Evolutionary conservation across 2,888 invertebrate genomes (phyloP).

Genomic region (Protonemura montana): DNA sequence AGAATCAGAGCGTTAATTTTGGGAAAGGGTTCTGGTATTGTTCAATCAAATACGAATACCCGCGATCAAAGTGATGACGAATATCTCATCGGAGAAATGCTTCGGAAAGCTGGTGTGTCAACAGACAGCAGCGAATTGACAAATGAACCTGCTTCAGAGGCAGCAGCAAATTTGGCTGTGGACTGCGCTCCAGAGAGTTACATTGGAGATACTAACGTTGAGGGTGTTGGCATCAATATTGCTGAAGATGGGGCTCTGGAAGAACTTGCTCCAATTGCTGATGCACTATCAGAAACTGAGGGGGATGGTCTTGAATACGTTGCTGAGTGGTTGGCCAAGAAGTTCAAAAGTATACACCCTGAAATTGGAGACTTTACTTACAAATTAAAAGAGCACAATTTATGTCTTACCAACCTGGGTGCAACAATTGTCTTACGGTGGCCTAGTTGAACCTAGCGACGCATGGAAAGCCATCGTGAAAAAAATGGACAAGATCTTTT

Average conservation of each 20-base stretch:
- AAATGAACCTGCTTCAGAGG: neutral
- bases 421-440: conserved; percentile 49
- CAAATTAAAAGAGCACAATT: neutral
- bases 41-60: conserved; percentile 43
- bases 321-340: conserved; percentile 50
- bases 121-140: neutral
- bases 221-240: neutral
- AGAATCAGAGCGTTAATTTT: conserved; percentile 51
- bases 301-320: conserved; percentile 47
- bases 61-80: conserved; percentile 41
- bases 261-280: too few species aligned
- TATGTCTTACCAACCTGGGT: conserved; percentile 48
- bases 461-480: conserved; percentile 43
- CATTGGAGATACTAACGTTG: neutral
- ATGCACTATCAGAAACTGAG: conserved; percentile 29
- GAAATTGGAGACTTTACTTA: conserved; percentile 48
- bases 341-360: conserved; percentile 46
- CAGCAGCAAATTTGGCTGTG: too few species aligned
- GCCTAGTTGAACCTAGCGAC: conserved; percentile 49
- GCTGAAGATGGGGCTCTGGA: neutral
- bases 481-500: conserved; percentile 48
- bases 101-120: conserved; percentile 35
- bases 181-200: neutral
- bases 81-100: conserved; percentile 46
- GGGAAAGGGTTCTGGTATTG: conserved; percentile 50